Conservation (phyloP, 2,797 vertebrate species). For the Smutsia gigantea region DNA sequence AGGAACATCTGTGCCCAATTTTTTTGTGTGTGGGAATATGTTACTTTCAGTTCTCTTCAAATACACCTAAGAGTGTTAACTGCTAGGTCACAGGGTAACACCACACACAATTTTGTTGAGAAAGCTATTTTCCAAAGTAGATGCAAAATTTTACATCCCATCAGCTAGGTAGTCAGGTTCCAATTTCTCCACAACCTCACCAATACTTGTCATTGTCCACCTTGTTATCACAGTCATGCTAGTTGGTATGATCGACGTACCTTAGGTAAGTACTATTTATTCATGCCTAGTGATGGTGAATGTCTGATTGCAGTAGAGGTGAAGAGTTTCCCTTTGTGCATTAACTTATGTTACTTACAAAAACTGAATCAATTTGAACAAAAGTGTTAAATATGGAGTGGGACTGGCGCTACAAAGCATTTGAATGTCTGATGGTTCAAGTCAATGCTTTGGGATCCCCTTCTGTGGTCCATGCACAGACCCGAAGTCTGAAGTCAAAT, state of each 20-base stretch:
- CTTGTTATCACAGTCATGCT: not conserved
- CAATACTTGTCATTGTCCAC: not conserved
- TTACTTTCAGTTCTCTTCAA: not conserved
- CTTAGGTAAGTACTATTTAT: not conserved
- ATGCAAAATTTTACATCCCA: not conserved
- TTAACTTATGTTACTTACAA: not conserved
- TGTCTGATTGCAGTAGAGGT: not conserved
- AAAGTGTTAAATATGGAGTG: not conserved
- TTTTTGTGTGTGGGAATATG: not conserved
- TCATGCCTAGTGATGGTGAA: not conserved
- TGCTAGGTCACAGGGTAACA: not conserved
- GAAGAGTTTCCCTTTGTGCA: not conserved
- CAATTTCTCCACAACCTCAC: not conserved
- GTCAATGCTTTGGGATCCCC: not conserved
- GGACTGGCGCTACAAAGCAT: not conserved
- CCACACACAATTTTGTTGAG: not conserved
- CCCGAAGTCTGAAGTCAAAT: not conserved
- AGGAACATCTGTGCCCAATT: not conserved
- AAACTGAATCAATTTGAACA: not conserved
- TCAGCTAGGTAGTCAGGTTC: rapidly evolving
- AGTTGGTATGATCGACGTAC: not conserved
- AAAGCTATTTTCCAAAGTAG: not conserved
- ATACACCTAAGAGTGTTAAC: not conserved
- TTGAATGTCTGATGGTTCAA: not conserved
- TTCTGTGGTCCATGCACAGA: not conserved